Percentiles rank a stretch among this genome's conserved stretches.
These are phyloP conservation scores for rabbit (Oryctolagus cuniculus) DNA, from an alignment of 2,113 vertebrate species.

Conservation along the genomic window mOryCun1.1 NC_091453.1:3442501-3443000, in stretches of 20 bases:
- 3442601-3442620: conserved; percentile 29
- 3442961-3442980: conserved; percentile 77
- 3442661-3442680: conserved; percentile 59
- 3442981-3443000: conserved; percentile 62
- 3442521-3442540: background rate
- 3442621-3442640: conserved; percentile 38
- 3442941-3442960: conserved; percentile 77
- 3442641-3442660: background rate
- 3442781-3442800: conserved; percentile 73
- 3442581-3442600: conserved; percentile 31
- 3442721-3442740: conserved; percentile 72
- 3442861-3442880: conserved; percentile 78
- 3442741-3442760: conserved; percentile 72
- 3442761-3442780: conserved; percentile 68
- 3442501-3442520: conserved; percentile 49
- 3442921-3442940: conserved; percentile 74
- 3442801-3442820: conserved; percentile 72
- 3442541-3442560: conserved; percentile 10
- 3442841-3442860: conserved; percentile 78
- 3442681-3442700: conserved; percentile 57
- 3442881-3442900: conserved; percentile 74
- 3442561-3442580: background rate
- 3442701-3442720: conserved; percentile 60
- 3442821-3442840: conserved; percentile 75
- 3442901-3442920: conserved; percentile 77